These are phyloP conservation scores for Drosophila testacea DNA, from an alignment of 2,888 invertebrate genomes.

Conservation along the genomic window DNA sequence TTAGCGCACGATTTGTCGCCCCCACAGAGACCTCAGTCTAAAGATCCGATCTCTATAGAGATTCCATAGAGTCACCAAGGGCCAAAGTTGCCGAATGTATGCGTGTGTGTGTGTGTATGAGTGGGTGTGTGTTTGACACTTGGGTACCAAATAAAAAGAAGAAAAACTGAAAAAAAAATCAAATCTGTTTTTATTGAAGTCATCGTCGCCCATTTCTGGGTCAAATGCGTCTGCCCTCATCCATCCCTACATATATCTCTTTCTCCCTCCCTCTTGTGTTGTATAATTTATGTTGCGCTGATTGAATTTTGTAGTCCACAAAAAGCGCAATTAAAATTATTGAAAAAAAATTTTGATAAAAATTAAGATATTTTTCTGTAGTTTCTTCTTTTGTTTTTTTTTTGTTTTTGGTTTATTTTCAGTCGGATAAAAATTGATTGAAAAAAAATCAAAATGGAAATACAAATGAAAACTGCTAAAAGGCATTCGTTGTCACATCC, in stretches of 20 bases:
- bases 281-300: slow-evolving; percentile 74
- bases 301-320: slow-evolving; percentile 70
- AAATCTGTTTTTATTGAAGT: slow-evolving; percentile 70
- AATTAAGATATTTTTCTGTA: slow-evolving; percentile 33
- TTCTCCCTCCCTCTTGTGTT: slow-evolving; percentile 17
- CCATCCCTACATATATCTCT: background rate
- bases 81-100: slow-evolving; percentile 12
- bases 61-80: slow-evolving; percentile 15
- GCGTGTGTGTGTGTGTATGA: slow-evolving; percentile 22
- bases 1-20: slow-evolving; percentile 76
- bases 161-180: slow-evolving; percentile 11
- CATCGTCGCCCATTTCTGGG: slow-evolving; percentile 67
- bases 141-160: slow-evolving; percentile 27
- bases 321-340: slow-evolving; percentile 75
- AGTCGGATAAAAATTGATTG: slow-evolving; percentile 39
- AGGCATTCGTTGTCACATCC: slow-evolving; percentile 51
- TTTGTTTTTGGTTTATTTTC: slow-evolving; percentile 10
- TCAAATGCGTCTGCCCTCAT: slow-evolving; percentile 43
- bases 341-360: slow-evolving; percentile 53
- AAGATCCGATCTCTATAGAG: background rate
- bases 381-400: slow-evolving; percentile 17
- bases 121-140: slow-evolving; percentile 43
- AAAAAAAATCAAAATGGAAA: slow-evolving; percentile 44
- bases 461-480: slow-evolving; percentile 42
- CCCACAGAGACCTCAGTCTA: slow-evolving; percentile 17